Evolutionary conservation across 2,888 invertebrate genomes (phyloP), one percentile per base, ranked within the genome.

Genomic region (Drosophila testacea): DNA sequence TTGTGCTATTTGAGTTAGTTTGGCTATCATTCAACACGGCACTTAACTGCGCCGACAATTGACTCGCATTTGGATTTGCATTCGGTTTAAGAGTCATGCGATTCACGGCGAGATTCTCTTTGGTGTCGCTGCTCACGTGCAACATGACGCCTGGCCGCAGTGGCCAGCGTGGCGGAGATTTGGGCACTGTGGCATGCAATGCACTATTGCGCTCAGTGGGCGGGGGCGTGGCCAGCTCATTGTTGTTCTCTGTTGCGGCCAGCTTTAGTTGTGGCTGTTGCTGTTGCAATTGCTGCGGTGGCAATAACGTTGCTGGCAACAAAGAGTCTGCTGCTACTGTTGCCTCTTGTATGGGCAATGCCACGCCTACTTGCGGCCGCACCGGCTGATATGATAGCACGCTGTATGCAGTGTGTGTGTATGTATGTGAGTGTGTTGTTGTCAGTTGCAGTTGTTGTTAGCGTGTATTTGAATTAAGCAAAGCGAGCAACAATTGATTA

Each of bases 91-190:
- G 72, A 66, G 91, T 90, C 89, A 91, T 90, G 61, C 92, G 91
- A 85, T 92, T 91, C 34, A 95, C 94, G 81, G 95, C 94, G 13
- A 95, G 90, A 81, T 96, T 96, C 92, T 96, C 96, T 91, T 96
- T 95, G 63, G 96, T 96, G 93, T 97, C 97, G 70, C 90, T 91
- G 81, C 92, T 92, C 28, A 97, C 96, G 91, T 97, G 97, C 52
- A 97, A 96, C 88, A 97, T 94, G 59, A 97, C 97, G 57, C 97
- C 97, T 3, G 97, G 97, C 90, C 96, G 96, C 69, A 97, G 93
- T 7, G 97, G 97, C 97, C 97, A 98, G 91, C 96, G 92, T 44
- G 93, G 93, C 62, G 93, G 93, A 67, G 92, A 92, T 85, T 92
- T 93, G 41, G 93, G 93, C 74, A 90, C 82, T 65, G 69, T 74